These are phyloP conservation scores for Dasyprocta punctata DNA, from an alignment of 2,113 vertebrate species.

Conservation along the genomic window DNA sequence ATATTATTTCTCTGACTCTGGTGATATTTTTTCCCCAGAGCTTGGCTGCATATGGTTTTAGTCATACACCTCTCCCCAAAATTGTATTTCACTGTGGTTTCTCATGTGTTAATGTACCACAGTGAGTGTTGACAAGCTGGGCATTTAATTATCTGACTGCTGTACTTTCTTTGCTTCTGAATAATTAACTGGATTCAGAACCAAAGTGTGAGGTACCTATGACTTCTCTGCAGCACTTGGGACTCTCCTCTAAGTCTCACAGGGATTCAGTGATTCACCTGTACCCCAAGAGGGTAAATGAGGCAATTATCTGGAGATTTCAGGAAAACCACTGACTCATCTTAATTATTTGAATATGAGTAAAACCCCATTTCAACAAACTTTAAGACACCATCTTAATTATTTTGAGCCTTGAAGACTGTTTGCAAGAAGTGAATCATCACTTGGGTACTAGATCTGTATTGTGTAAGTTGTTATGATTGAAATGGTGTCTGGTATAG, in stretches of 20 bases:
- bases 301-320: conserved; percentile 60
- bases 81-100: conserved; percentile 43
- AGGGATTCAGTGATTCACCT: not conserved
- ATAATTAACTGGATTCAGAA: conserved; percentile 57
- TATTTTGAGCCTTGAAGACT: conserved; percentile 45
- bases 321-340: conserved; percentile 66
- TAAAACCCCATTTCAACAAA: conserved; percentile 67
- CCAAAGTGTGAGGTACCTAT: not conserved
- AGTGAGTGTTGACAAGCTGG: conserved; percentile 46
- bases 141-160: conserved; percentile 66
- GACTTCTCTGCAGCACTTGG: conserved; percentile 29
- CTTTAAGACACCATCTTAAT: conserved; percentile 48
- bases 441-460: conserved; percentile 18
- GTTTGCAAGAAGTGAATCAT: conserved; percentile 46
- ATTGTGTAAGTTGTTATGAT: too few species aligned
- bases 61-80: conserved; percentile 18
- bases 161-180: conserved; percentile 50
- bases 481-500: too few species aligned
- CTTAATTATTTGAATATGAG: conserved; percentile 67
- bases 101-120: conserved; percentile 53
- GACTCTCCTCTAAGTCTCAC: not conserved
- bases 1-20: not conserved
- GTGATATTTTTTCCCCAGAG: not conserved
- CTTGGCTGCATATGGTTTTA: not conserved
- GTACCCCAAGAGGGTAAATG: not conserved